Conservation (phyloP, 2,113 vertebrate genomes). For the Seriola rivoliana region DNA sequence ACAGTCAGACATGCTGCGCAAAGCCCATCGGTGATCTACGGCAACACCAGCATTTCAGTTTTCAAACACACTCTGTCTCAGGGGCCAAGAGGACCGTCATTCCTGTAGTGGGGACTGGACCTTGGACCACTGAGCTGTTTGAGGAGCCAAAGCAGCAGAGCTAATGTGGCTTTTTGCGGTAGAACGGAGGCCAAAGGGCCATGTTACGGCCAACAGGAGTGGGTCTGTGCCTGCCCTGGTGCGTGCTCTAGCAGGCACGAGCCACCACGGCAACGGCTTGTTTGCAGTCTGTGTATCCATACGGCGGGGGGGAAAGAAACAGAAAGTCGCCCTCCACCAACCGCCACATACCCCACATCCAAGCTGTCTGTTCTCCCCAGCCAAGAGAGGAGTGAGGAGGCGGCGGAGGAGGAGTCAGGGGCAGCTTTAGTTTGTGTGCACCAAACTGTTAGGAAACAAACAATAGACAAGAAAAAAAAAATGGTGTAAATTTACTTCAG, state of each 20-base stretch:
- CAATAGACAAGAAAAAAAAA: neutral
- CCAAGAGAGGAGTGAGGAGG: slow-evolving; percentile 31
- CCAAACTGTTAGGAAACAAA: neutral
- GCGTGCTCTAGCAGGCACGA: slow-evolving; percentile 32
- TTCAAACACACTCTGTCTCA: neutral
- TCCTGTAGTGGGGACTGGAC: neutral
- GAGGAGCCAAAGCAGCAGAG: slow-evolving; percentile 40
- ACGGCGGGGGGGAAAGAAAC: slow-evolving; percentile 39
- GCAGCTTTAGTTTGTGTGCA: slow-evolving; percentile 18
- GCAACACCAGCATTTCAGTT: slow-evolving; percentile 14
- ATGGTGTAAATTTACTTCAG: neutral
- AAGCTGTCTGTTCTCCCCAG: slow-evolving; percentile 46
- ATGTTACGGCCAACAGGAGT: slow-evolving; percentile 31
- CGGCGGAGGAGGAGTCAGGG: neutral
- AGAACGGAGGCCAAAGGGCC: slow-evolving; percentile 43
- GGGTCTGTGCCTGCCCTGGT: slow-evolving; percentile 1
- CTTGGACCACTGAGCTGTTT: slow-evolving; percentile 21
- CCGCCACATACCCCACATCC: slow-evolving; percentile 36
- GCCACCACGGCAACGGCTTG: slow-evolving; percentile 34
- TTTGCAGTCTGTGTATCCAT: slow-evolving; percentile 60
- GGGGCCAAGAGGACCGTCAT: neutral
- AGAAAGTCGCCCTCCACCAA: slow-evolving; percentile 40
- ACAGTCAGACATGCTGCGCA: slow-evolving; percentile 31
- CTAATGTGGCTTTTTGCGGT: slow-evolving; percentile 43
- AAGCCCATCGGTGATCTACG: slow-evolving; percentile 6